A percentile compares a stretch with the other conserved stretches of the same genome.
Evolutionary conservation across 2,113 vertebrate genomes (phyloP).

Genomic region (Coptodon bakossiorum): DNA sequence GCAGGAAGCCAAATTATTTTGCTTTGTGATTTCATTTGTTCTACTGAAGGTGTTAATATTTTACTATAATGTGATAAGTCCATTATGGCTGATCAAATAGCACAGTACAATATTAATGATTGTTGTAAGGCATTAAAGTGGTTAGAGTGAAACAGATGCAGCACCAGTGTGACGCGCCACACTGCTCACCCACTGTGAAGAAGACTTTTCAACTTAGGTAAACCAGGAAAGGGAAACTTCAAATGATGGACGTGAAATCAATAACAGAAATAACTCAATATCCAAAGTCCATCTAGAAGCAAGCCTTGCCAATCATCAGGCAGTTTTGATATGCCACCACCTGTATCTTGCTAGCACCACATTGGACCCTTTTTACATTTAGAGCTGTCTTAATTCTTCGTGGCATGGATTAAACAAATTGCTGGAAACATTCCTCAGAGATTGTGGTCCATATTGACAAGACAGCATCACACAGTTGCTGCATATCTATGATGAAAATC

Average conservation of each 20-base stretch:
- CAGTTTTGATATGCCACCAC: background rate
- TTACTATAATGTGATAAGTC: slow-evolving; percentile 7
- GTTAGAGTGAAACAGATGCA: background rate
- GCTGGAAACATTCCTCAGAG: background rate
- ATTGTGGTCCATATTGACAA: background rate
- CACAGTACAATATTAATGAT: background rate
- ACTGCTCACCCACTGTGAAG: background rate
- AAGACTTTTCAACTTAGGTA: background rate
- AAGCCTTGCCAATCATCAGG: background rate
- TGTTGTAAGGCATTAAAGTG: background rate
- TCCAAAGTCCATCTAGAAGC: background rate
- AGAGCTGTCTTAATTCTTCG: background rate
- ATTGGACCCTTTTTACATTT: background rate
- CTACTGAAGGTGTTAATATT: slow-evolving; percentile 15
- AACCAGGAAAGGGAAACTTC: background rate
- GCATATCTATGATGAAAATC: background rate
- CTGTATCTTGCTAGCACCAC: background rate
- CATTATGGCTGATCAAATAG: background rate
- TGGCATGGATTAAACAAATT: background rate
- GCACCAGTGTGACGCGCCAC: background rate
- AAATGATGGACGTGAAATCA: background rate
- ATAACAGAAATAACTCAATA: background rate
- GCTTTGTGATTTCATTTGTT: slow-evolving; percentile 12
- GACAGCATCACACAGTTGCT: background rate
- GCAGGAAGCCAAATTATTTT: background rate